A percentile compares a stretch with the other conserved stretches of the same genome.
Evolutionary conservation across 1,140 invertebrate species (phyloP).

Genomic region (Bombus pascuorum): DNA sequence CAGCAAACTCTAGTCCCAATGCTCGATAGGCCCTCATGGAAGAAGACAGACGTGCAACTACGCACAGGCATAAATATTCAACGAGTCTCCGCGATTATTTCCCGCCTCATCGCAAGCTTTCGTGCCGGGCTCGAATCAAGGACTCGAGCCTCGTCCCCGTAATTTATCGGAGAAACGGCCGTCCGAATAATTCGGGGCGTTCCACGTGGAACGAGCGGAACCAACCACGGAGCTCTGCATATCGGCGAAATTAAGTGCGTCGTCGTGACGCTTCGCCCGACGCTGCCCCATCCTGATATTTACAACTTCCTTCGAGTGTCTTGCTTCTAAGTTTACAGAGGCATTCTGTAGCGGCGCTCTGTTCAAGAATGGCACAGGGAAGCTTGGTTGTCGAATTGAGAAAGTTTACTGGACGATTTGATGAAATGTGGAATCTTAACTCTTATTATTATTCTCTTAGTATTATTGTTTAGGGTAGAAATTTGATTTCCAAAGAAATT

Average conservation of each 20-base stretch:
- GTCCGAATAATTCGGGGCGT: neutral
- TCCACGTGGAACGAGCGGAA: neutral
- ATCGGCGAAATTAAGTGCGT: neutral
- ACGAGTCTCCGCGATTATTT: constrained; percentile 11
- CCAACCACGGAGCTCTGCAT: neutral
- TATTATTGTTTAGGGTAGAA: neutral
- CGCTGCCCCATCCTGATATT: neutral
- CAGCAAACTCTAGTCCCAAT: neutral
- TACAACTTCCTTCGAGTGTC: neutral
- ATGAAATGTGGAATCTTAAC: neutral
- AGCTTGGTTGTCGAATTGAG: neutral
- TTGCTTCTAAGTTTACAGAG: neutral
- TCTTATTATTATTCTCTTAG: neutral
- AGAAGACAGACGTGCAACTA: no score
- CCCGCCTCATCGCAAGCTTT: constrained; percentile 6
- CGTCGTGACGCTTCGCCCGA: neutral
- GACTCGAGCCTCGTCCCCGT: neutral
- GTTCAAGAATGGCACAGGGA: neutral
- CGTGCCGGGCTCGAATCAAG: constrained; percentile 6
- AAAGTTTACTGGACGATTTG: neutral
- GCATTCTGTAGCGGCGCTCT: neutral
- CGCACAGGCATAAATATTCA: constrained; percentile 14
- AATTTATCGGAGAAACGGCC: neutral
- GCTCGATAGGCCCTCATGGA: neutral
- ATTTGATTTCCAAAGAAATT: no score